Percentiles rank a stretch among this genome's conserved stretches.
These are phyloP conservation scores for Apus apus DNA, from an alignment of 2,113 vertebrate genomes.

Conservation along the genomic window DNA sequence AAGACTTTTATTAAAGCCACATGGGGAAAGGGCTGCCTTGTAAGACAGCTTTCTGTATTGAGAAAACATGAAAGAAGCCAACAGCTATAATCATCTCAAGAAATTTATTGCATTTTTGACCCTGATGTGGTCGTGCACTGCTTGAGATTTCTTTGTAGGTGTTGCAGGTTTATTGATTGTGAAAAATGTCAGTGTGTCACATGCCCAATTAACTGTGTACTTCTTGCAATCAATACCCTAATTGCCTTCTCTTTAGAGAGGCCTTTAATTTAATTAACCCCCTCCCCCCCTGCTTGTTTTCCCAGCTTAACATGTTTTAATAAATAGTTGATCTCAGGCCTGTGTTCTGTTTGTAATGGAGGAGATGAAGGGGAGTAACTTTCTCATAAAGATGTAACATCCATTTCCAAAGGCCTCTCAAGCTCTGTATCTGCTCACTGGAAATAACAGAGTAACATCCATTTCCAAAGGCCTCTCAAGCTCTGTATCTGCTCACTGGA, in stretches of 20 bases:
- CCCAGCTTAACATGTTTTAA: conserved; percentile 26
- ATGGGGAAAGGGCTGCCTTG: conserved; percentile 36
- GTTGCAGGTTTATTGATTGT: conserved; percentile 64
- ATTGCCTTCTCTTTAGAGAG: conserved; percentile 67
- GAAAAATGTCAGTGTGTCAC: conserved; percentile 70
- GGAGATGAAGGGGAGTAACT: background rate
- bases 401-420: background rate
- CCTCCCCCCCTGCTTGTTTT: conserved; percentile 7
- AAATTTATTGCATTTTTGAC: conserved; percentile 63
- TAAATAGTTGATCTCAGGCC: background rate
- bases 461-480: background rate
- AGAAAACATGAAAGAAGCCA: conserved; percentile 69
- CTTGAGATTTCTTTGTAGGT: conserved; percentile 57
- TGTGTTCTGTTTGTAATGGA: background rate
- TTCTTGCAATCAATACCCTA: conserved; percentile 70
- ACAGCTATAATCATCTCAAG: conserved; percentile 62
- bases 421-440: background rate
- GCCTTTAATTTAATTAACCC: conserved; percentile 71
- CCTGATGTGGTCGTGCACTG: background rate
- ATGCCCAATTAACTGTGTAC: conserved; percentile 67
- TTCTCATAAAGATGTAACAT: background rate
- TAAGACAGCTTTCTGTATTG: conserved; percentile 48
- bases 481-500: background rate
- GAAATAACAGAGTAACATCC: background rate
- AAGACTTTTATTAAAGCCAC: conserved; percentile 64